Evolutionary conservation across 2,888 invertebrate species (phyloP).

Genomic region (Cyaniris semiargus): DNA sequence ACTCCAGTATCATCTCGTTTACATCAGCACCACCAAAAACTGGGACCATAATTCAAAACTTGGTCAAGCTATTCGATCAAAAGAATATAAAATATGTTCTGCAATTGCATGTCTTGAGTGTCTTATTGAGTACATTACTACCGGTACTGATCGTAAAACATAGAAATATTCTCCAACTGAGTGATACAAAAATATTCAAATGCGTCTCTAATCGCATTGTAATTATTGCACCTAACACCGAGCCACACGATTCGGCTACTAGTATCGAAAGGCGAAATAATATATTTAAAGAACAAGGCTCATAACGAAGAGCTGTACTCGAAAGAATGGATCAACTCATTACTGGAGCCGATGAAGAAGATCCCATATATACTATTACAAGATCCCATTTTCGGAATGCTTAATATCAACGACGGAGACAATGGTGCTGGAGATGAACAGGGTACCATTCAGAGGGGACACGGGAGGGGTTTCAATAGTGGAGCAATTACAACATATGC

Average conservation of each 20-base stretch:
- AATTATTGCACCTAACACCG: conserved; percentile 24
- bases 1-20: conserved; percentile 35
- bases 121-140: conserved; percentile 35
- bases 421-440: conserved; percentile 29
- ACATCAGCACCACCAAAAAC: conserved; percentile 37
- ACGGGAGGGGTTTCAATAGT: not conserved
- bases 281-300: conserved; percentile 31
- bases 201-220: conserved; percentile 36
- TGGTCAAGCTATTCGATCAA: conserved; percentile 37
- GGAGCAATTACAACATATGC: not conserved
- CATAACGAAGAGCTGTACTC: conserved; percentile 24
- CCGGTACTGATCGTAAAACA: conserved; percentile 37
- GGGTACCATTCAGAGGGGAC: conserved; percentile 12
- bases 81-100: conserved; percentile 37
- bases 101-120: conserved; percentile 36
- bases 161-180: conserved; percentile 36
- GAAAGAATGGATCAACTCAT: conserved; percentile 20
- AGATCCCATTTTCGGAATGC: not conserved
- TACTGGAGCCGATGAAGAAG: conserved; percentile 27
- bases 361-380: not conserved
- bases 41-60: conserved; percentile 37
- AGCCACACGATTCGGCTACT: not conserved
- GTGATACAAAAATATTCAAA: conserved; percentile 33
- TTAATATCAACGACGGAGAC: not conserved
- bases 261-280: conserved; percentile 33